phyloP scores from a whole-genome alignment of 1,140 invertebrate genomes.

The Orius laevigatus region DNA sequence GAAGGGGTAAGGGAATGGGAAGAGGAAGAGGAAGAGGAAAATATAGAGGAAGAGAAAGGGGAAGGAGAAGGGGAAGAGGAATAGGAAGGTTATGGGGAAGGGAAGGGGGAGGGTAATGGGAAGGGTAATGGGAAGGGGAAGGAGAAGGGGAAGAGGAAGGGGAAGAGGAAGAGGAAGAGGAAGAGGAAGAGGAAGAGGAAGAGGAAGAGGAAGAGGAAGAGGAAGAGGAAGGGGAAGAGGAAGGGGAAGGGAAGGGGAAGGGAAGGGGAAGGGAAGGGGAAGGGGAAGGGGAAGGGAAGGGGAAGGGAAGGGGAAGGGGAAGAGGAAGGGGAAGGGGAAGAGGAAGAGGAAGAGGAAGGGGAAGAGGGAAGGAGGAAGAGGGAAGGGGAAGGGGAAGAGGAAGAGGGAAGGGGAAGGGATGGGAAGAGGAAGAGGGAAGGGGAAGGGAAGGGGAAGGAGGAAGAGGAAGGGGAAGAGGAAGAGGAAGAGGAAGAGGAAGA shows the following conservation, averaged over 20 bases:
- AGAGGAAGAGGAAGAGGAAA: background rate
- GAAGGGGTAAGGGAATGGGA: background rate
- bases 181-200: too few species aligned
- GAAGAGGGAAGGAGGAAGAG: background rate
- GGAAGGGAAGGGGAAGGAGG: background rate
- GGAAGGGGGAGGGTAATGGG: background rate
- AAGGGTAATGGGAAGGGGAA: background rate
- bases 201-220: too few species aligned
- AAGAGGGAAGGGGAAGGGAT: background rate
- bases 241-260: background rate
- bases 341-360: background rate
- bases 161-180: too few species aligned
- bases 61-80: too few species aligned
- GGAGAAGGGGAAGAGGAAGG: background rate
- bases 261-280: background rate
- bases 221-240: background rate
- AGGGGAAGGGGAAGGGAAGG: background rate
- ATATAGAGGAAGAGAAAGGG: too few species aligned
- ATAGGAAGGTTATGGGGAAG: background rate
- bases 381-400: background rate
- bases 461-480: slow-evolving; percentile 1
- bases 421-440: background rate
- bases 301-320: background rate
- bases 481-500: slow-evolving; percentile 1
- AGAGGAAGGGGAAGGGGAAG: background rate